Evolutionary conservation across 2,797 vertebrate species (phyloP).

Genomic region (Sparus aurata): DNA sequence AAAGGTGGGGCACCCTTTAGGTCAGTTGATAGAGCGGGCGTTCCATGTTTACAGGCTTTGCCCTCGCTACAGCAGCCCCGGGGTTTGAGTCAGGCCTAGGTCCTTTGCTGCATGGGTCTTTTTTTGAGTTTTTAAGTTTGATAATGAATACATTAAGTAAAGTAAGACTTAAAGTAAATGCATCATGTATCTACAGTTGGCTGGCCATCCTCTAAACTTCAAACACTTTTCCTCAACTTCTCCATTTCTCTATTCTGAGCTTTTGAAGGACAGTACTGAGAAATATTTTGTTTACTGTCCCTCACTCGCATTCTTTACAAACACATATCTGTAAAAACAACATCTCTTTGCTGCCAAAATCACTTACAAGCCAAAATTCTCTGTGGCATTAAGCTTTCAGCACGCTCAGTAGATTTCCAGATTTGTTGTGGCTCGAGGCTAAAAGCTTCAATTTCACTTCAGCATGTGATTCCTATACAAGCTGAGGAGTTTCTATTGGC

Average conservation of each 20-base stretch:
- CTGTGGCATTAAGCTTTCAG: slow-evolving; percentile 23
- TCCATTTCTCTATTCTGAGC: background rate
- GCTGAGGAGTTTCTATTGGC: slow-evolving; percentile 21
- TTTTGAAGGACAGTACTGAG: background rate
- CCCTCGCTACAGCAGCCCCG: too few relatives aligned
- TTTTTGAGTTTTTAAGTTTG: too few relatives aligned
- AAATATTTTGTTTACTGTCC: slow-evolving; percentile 1
- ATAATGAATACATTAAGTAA: too few relatives aligned
- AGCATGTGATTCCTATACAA: slow-evolving; percentile 33
- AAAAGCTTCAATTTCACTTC: slow-evolving; percentile 46
- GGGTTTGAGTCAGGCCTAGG: too few relatives aligned
- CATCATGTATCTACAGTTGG: background rate
- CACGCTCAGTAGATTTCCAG: slow-evolving; percentile 33
- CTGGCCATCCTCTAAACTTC: background rate
- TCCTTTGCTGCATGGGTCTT: too few relatives aligned
- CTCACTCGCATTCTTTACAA: slow-evolving; percentile 4
- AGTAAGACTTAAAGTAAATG: too few relatives aligned
- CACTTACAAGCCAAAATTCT: slow-evolving; percentile 31
- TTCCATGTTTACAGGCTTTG: too few relatives aligned
- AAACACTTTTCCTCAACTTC: too few relatives aligned
- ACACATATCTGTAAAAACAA: slow-evolving; percentile 27
- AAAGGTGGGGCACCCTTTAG: too few relatives aligned
- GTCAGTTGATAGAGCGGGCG: too few relatives aligned
- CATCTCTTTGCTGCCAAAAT: slow-evolving; percentile 27
- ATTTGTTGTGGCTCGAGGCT: slow-evolving; percentile 42